These are phyloP conservation scores for Hyposoter dolosus DNA, from an alignment of 2,888 invertebrate genomes.

Conservation along the genomic window DNA sequence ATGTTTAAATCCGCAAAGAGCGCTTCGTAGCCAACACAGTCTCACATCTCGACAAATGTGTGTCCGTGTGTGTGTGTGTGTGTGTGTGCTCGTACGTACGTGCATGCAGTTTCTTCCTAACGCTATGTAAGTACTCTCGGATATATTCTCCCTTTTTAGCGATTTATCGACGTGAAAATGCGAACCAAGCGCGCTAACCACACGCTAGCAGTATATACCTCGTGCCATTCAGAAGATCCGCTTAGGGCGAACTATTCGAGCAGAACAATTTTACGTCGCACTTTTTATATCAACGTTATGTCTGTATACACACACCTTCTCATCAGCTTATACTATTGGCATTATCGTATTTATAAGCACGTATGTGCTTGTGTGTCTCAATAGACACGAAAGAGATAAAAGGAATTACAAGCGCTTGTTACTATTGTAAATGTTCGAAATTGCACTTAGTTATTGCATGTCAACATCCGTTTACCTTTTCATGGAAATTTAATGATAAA, in stretches of 20 bases:
- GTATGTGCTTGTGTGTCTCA: background rate
- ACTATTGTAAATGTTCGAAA: background rate
- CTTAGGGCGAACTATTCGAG: conserved; percentile 36
- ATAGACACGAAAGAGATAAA: background rate
- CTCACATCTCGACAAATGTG: conserved; percentile 26
- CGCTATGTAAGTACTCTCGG: conserved; percentile 43
- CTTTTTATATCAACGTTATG: background rate
- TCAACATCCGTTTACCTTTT: background rate
- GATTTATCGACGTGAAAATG: conserved; percentile 60
- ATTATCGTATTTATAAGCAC: conserved; percentile 6
- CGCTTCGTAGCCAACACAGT: background rate
- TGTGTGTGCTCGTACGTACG: background rate
- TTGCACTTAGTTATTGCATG: background rate
- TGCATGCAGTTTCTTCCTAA: conserved; percentile 46
- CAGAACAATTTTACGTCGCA: conserved; percentile 35
- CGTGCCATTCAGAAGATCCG: conserved; percentile 55
- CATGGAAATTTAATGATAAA: background rate
- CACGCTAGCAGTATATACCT: conserved; percentile 8
- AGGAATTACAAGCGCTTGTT: background rate
- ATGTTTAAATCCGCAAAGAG: conserved; percentile 34
- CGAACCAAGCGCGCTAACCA: conserved; percentile 31
- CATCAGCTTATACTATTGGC: background rate
- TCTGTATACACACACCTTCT: background rate
- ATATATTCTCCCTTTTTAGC: conserved; percentile 57
- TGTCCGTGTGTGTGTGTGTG: conserved; percentile 23